Evolutionary conservation across 1,140 invertebrate species (phyloP), one percentile per base, ranked within the genome.

Genomic region (Cyrtorhinus lividipennis): DNA sequence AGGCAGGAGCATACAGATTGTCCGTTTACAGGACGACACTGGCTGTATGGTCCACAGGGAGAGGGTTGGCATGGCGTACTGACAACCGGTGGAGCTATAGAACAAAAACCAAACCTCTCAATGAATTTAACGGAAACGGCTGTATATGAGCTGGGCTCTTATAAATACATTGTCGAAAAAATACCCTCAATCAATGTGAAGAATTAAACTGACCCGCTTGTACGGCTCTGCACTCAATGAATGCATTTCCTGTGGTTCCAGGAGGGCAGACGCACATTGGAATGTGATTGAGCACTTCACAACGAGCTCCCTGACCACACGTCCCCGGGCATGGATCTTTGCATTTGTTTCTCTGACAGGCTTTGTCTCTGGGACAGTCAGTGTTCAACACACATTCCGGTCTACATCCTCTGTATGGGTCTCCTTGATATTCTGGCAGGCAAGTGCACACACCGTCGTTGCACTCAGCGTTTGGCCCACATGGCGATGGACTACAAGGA

Each of bases 331-430:
- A 90, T 25, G 87, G 87, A 72, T 90, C 84, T 27, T 77, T 73
- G 70, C 87, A 90, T 76, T 84, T 85, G 67, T 82, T 81, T 64
- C 79, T 78, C n/a, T 87, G 79, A 68, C 88, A 91, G 1, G 86
- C 81, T 68, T 75, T 77, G 60, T 82, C 78, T 45, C 78, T 75
- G 1, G 80, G 72, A 73, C 83, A 85, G 70, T 84, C 83, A 38
- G 75, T 77, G 69, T 81, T 83, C 1, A 81, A 74, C 44, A 80
- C 77, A 71, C 82, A 84, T 75, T 83, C 81, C 44, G 81, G 77
- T 68, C 81, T 73, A 72, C 83, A 84, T 44, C 78, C 73, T 64
- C 79, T 68, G 65, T 81, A 83, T 13, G 81, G 79, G 71, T 83
- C 81, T 48, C 81, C 81, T 68, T 81, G 79, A 69, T 78, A 81